These are phyloP conservation scores for Drosophila anceps DNA, from an alignment of 2,888 invertebrate genomes.

Conservation along the genomic window DNA sequence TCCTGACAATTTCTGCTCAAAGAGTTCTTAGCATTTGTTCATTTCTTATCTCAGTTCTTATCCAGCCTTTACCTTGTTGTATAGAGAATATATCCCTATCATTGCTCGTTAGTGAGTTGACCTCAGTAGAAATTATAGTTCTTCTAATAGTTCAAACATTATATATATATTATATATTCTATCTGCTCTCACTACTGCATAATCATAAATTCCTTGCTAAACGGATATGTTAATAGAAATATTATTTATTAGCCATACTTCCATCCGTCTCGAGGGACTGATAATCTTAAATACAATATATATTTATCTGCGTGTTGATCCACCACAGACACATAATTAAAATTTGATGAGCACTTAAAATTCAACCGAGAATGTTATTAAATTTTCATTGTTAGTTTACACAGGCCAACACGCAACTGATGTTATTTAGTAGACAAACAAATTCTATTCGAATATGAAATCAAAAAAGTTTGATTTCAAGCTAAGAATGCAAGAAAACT, in stretches of 20 bases:
- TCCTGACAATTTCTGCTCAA: background rate
- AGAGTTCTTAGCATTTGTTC: background rate
- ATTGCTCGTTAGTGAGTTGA: background rate
- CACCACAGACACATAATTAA: background rate
- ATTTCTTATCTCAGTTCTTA: background rate
- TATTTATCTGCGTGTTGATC: background rate
- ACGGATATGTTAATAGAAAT: background rate
- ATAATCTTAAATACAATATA: background rate
- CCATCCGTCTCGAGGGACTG: background rate
- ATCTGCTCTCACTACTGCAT: background rate
- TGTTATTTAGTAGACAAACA: background rate
- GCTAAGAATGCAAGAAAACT: too few species aligned
- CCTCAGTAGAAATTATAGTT: background rate
- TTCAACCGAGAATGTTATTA: background rate
- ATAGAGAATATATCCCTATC: background rate
- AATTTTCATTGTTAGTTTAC: conserved; percentile 1
- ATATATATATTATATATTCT: too few species aligned
- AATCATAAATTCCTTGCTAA: background rate
- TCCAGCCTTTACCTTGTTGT: background rate
- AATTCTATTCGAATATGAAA: too few species aligned
- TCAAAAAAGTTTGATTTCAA: too few species aligned
- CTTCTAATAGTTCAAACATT: background rate
- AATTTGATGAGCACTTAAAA: background rate
- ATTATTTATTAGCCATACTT: background rate
- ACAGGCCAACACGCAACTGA: background rate